Conservation (phyloP, 2,113 vertebrate genomes). For the Ia io region DNA sequence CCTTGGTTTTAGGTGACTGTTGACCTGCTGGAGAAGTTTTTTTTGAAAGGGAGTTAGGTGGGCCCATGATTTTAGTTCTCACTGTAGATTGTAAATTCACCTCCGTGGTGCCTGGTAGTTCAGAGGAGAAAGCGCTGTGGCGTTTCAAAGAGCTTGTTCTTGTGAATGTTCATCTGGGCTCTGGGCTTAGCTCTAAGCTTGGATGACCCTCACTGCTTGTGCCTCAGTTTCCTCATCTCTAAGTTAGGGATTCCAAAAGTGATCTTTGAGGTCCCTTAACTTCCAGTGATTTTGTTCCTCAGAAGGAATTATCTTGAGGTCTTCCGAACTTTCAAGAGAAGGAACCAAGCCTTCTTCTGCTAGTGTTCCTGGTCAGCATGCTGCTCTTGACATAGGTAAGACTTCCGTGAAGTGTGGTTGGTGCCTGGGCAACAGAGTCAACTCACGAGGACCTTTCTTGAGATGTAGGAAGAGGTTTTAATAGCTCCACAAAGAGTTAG, state of each 20-base stretch:
- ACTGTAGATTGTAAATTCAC: not conserved
- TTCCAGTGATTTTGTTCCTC: not conserved
- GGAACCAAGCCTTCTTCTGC: not conserved
- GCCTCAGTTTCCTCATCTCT: not conserved
- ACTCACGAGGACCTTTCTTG: not conserved
- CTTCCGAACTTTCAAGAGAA: not conserved
- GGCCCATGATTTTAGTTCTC: not conserved
- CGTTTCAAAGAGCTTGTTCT: not conserved
- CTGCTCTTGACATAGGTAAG: not conserved
- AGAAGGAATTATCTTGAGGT: not conserved
- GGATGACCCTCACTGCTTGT: not conserved
- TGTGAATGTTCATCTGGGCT: not conserved
- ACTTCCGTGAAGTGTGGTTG: not conserved
- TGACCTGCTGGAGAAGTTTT: not conserved
- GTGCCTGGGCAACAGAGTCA: not conserved
- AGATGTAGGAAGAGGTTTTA: not conserved
- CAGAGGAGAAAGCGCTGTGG: not conserved
- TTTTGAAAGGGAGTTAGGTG: not conserved
- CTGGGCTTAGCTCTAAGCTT: not conserved
- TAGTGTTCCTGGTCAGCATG: not conserved
- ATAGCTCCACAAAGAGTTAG: not conserved
- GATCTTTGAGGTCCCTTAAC: not conserved
- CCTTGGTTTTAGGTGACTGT: not conserved
- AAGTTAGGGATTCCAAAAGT: not conserved
- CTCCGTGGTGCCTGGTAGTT: not conserved